phyloP scores from a whole-genome alignment of 1,140 invertebrate genomes.

The Leptinotarsa defecta region DNA sequence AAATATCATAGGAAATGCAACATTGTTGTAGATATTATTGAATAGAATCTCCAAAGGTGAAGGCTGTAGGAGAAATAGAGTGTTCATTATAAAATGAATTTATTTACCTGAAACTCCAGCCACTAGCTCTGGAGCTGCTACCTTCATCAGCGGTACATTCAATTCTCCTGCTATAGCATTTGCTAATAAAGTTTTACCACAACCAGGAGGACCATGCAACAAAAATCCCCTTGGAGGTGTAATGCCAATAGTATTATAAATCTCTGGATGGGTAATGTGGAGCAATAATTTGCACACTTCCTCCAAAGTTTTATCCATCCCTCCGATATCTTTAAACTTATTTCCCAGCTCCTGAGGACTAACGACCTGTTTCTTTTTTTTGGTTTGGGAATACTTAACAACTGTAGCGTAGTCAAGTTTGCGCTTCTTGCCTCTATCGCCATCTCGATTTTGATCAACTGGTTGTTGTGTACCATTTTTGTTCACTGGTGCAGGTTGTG shows the following conservation, averaged over 20 bases:
- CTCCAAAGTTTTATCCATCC: slow-evolving; percentile 72
- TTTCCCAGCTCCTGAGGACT: not conserved
- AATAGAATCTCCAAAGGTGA: not conserved
- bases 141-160: slow-evolving; percentile 77
- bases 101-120: slow-evolving; percentile 77
- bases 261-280: slow-evolving; percentile 83
- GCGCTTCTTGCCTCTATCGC: slow-evolving; percentile 11
- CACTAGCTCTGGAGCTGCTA: slow-evolving; percentile 89
- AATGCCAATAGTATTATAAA: slow-evolving; percentile 79
- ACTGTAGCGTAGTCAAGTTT: slow-evolving; percentile 5
- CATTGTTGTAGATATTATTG: slow-evolving; percentile 4
- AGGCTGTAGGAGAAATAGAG: not conserved
- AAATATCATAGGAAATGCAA: not conserved
- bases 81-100: not conserved
- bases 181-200: slow-evolving; percentile 90
- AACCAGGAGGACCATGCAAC: slow-evolving; percentile 90
- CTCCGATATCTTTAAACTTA: slow-evolving; percentile 47
- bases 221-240: slow-evolving; percentile 83
- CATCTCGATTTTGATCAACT: not conserved
- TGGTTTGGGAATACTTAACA: slow-evolving; percentile 2
- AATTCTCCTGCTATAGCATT: slow-evolving; percentile 88
- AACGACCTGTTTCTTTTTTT: slow-evolving; percentile 15
- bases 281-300: slow-evolving; percentile 80
- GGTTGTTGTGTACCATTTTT: slow-evolving; percentile 11
- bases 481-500: not conserved